These are phyloP conservation scores for Phrynocephalus versicolor DNA, from an alignment of 2,113 vertebrate genomes.

Conservation along the genomic window DNA sequence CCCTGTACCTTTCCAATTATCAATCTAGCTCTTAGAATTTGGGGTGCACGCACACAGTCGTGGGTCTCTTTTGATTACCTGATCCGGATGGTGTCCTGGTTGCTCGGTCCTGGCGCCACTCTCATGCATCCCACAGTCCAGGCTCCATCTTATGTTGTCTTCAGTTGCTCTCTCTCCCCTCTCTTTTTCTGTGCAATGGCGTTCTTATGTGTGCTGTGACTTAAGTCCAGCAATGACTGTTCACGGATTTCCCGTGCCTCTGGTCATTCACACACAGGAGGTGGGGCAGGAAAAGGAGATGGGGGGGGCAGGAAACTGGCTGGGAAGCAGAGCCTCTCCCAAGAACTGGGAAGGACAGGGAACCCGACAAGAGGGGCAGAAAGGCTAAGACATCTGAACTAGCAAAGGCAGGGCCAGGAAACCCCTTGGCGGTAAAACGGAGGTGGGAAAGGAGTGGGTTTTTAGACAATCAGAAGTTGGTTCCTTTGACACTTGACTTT, in stretches of 20 bases:
- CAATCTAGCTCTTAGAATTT: not conserved
- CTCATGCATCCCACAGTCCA: not conserved
- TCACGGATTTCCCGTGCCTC: constrained; percentile 28
- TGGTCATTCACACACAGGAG: constrained; percentile 62
- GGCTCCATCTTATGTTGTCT: not conserved
- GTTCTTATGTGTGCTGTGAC: not conserved
- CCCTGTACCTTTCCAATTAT: not conserved
- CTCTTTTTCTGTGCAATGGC: not conserved
- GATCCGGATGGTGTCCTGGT: not conserved
- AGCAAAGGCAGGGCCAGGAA: not conserved
- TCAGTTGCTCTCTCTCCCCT: not conserved
- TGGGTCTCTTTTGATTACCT: not conserved
- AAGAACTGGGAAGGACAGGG: constrained; percentile 57
- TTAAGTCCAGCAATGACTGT: constrained; percentile 17
- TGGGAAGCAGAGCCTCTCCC: constrained; percentile 65
- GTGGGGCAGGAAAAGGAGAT: constrained; percentile 67
- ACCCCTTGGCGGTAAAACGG: not conserved
- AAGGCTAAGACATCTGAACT: not conserved
- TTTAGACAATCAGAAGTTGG: not conserved
- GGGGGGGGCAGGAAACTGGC: constrained; percentile 65
- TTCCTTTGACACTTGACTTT: not conserved
- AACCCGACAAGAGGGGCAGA: not conserved
- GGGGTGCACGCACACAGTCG: not conserved
- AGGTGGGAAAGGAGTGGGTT: not conserved
- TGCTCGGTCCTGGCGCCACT: not conserved